These are phyloP conservation scores for Pygocentrus nattereri DNA, from an alignment of 2,797 vertebrate genomes.

Conservation along the genomic window DNA sequence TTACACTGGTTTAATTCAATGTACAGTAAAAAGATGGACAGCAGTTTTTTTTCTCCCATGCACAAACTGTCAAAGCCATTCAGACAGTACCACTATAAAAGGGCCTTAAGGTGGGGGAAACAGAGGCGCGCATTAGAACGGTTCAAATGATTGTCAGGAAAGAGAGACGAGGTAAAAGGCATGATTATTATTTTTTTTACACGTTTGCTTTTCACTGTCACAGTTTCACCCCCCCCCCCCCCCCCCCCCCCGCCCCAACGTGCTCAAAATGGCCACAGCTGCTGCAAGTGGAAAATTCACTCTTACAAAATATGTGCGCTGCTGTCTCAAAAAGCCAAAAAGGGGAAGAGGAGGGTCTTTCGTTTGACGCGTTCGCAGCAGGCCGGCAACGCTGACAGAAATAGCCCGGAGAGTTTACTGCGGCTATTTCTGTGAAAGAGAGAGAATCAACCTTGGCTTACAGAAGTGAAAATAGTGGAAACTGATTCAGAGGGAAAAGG, in stretches of 20 bases:
- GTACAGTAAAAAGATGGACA: not conserved
- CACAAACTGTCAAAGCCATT: not conserved
- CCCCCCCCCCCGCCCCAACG: slow-evolving; percentile 15
- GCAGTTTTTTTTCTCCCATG: not conserved
- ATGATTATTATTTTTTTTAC: not conserved
- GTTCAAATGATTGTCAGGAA: not conserved
- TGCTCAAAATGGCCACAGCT: slow-evolving; percentile 11
- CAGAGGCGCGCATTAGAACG: not conserved
- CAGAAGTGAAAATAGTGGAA: slow-evolving; percentile 7
- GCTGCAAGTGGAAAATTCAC: slow-evolving; percentile 61
- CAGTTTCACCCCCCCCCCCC: slow-evolving; percentile 14
- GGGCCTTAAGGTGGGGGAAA: not conserved
- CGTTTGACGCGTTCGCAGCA: slow-evolving; percentile 32
- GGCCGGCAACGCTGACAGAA: slow-evolving; percentile 36
- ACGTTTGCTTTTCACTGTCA: slow-evolving; percentile 29
- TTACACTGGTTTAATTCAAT: slow-evolving; percentile 18
- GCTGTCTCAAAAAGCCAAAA: slow-evolving; percentile 49
- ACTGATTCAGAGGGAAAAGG: not conserved
- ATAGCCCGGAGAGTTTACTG: slow-evolving; percentile 26
- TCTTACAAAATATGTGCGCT: slow-evolving; percentile 59
- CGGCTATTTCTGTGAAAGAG: slow-evolving; percentile 11
- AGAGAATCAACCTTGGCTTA: not conserved
- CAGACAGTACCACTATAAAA: not conserved
- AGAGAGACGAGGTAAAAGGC: not conserved
- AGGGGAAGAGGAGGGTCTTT: slow-evolving; percentile 56